Evolutionary conservation across 2,888 invertebrate species (phyloP), one percentile per base, ranked within the genome.

Genomic region (Dichetophora obliterata): DNA sequence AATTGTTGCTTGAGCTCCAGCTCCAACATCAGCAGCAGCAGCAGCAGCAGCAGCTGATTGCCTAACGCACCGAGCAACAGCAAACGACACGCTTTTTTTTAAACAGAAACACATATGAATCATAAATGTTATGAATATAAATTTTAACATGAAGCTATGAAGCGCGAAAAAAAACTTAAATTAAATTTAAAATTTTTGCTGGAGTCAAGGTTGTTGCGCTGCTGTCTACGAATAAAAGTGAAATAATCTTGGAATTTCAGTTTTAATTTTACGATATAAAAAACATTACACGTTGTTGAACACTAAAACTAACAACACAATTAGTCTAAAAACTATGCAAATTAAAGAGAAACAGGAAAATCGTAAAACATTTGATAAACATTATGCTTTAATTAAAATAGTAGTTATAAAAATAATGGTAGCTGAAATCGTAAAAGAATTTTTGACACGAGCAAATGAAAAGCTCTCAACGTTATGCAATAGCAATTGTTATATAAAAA

Each of bases 311-410:
- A 50, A 34, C 43, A 24, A 61, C 61, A 48, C 61, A 43, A 61
- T 61, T 31, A 61, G 16, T 48, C 27, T 24, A 48, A 48, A 22
- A 71, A 57, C 48, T 50, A n/a, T 22, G 19, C 19, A 54, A 54
- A 22, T 54, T 19, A 9, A 27, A 69, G 61, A 9, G n/a, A 81
- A 83, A 82, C 81, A 83, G 83, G 82, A 85, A 85, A 83, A 84
- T 85, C 85, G 84, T 84, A 84, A 85, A 84, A 85, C 57, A 48
- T 66, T 76, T n/a, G 52, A 65, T 34, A 8, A 43, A 31, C 61
- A 61, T 54, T 27, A 24, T 14, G 48, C 48, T 68, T 16, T 68
- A 68, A 68, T 68, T 68, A 50, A 50, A 11, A 5, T 63, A 14
- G 16, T 24, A 22, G n/a, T 34, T 11, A 43, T 43, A 43, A 43